Base-by-base conservation (phyloP, 2,797 vertebrate genomes). In the Emys orbicularis region DNA sequence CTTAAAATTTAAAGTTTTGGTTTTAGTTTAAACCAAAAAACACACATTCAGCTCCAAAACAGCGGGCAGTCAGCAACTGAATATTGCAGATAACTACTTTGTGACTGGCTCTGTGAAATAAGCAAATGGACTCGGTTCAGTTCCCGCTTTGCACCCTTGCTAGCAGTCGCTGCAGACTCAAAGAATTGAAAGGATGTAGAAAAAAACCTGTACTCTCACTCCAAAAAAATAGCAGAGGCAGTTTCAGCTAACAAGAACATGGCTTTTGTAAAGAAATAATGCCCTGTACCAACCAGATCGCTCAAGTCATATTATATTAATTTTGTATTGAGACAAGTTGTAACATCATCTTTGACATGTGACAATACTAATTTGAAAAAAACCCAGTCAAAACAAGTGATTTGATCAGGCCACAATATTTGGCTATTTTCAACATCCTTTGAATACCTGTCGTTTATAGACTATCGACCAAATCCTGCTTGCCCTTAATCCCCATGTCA, bases 221-320 rank as follows among this genome's bases (percentile, higher is more conserved):
- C 1, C 27, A 52, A 47, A 1, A 2, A 94, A 83, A 72, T 12
- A 1, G 19, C 5, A 21, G 15, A 12, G 59, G 41, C 76, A 81
- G 4, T 0, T 6, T 79, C 31, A 57, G 50, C 4, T 0, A 1
- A 5, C 84, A 88, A 59, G n/a, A 6, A 10, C 11, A 89, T 52
- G 3, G 12, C 9, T 19, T 76, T 79, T 47, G 23, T 88, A 1
- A 37, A 57, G 23, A 68, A 12, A 1, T 34, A 85, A 89, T 68
- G 18, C 19, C 65, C n/a, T 72, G 8, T 41, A 23, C 10, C n/a
- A 65, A 65, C 34, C 34, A 68, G 61, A 19, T 68, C 2, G 4
- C 18, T 68, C 8, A 68, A 37, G 34, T 68, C 61, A 10, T 68
- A 68, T n/a, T 65, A 37, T 68, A 91, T 76, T 25, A 61, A 85